A percentile compares a stretch with the other conserved stretches of the same genome.
phyloP scores from a whole-genome alignment of 2,113 vertebrate genomes.

The Sterna hirundo region DNA sequence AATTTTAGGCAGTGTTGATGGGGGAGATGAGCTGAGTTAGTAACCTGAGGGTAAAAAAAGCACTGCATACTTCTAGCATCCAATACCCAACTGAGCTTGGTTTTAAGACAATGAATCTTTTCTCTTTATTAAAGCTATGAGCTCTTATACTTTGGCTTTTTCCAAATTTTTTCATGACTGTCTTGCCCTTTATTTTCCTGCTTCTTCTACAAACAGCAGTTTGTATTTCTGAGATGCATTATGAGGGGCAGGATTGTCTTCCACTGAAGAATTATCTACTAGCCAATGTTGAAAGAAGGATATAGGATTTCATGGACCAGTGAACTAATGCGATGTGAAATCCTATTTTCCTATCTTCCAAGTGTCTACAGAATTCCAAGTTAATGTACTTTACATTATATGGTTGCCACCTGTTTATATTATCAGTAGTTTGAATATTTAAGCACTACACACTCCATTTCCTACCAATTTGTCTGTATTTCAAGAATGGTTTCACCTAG shows the following conservation, averaged over 20 bases:
- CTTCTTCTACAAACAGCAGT: neutral
- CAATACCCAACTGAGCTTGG: neutral
- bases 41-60: neutral
- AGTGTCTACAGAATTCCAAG: slow-evolving; percentile 46
- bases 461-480: neutral
- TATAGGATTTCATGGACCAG: slow-evolving; percentile 53
- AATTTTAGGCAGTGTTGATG: neutral
- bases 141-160: neutral
- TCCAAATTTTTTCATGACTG: neutral
- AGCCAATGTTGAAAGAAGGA: slow-evolving; percentile 23
- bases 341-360: slow-evolving; percentile 54
- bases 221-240: neutral
- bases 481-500: neutral
- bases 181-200: neutral
- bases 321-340: slow-evolving; percentile 36
- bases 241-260: neutral
- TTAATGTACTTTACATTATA: slow-evolving; percentile 53
- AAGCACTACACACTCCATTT: slow-evolving; percentile 42
- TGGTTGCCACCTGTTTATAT: slow-evolving; percentile 57
- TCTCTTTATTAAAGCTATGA: neutral
- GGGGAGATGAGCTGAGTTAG: neutral
- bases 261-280: slow-evolving; percentile 18
- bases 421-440: slow-evolving; percentile 55
- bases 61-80: neutral
- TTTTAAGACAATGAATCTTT: neutral